phyloP scores from a whole-genome alignment of 2,888 invertebrate genomes.

The Philereme transversata region DNA sequence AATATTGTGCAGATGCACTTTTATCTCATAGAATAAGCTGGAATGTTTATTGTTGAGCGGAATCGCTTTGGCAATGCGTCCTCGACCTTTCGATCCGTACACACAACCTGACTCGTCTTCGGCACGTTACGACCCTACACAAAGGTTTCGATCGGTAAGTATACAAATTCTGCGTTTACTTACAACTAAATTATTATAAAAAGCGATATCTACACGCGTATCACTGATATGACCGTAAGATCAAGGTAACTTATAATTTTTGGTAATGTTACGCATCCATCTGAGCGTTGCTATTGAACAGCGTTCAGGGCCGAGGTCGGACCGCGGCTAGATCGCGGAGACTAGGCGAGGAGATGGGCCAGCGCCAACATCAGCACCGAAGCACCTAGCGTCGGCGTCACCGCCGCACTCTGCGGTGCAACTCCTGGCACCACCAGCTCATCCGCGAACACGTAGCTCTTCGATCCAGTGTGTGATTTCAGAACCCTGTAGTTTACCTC shows the following conservation, averaged over 20 bases:
- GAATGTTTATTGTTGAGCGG: conserved; percentile 71
- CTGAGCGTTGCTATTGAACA: conserved; percentile 58
- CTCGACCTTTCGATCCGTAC: conserved; percentile 69
- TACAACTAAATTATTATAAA: conserved; percentile 55
- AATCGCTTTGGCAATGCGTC: conserved; percentile 68
- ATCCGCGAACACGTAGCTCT: conserved; percentile 86
- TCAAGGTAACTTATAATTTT: conserved; percentile 81
- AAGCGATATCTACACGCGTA: conserved; percentile 77
- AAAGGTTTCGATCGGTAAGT: conserved; percentile 47
- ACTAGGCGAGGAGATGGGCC: conserved; percentile 72
- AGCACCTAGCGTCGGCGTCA: conserved; percentile 55
- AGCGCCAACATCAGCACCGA: conserved; percentile 62
- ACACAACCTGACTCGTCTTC: conserved; percentile 65
- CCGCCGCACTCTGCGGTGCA: conserved; percentile 53
- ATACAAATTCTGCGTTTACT: conserved; percentile 33
- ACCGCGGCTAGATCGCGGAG: conserved; percentile 40
- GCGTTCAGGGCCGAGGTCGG: conserved; percentile 55
- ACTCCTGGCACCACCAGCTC: conserved; percentile 48
- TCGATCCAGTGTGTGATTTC: conserved; percentile 83
- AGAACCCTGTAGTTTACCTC: conserved; percentile 88
- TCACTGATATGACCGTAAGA: conserved; percentile 72
- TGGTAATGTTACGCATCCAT: conserved; percentile 78
- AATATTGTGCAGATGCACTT: conserved; percentile 60
- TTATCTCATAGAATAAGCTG: conserved; percentile 53
- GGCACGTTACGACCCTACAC: conserved; percentile 52